Percentiles rank a stretch among this genome's conserved stretches.
phyloP scores from a whole-genome alignment of 2,888 invertebrate genomes.

The Troides helena region DNA sequence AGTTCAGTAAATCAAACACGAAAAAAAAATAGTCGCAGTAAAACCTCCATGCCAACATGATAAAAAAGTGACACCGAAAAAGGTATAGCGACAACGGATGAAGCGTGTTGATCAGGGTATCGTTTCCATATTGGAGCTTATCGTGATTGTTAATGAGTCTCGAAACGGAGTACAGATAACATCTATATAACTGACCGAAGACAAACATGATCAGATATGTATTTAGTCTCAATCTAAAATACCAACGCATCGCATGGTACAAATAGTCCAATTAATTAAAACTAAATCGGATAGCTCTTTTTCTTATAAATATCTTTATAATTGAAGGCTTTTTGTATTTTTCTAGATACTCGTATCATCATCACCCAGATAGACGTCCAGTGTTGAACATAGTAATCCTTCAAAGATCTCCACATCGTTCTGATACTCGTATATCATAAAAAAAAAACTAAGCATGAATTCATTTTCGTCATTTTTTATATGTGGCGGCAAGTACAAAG shows the following conservation, averaged over 20 bases:
- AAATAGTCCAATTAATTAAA: slow-evolving; percentile 24
- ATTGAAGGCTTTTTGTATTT: not conserved
- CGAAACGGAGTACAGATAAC: slow-evolving; percentile 17
- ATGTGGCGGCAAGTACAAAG: no score
- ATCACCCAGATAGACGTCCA: no score
- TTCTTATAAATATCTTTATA: not conserved
- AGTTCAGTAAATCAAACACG: slow-evolving; percentile 1
- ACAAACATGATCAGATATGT: slow-evolving; percentile 17
- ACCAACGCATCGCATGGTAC: slow-evolving; percentile 15
- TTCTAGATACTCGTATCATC: no score
- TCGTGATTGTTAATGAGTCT: slow-evolving; percentile 26
- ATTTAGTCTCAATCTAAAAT: slow-evolving; percentile 23
- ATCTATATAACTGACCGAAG: slow-evolving; percentile 16
- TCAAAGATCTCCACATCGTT: no score
- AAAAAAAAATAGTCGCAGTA: slow-evolving; percentile 14
- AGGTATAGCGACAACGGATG: slow-evolving; percentile 7
- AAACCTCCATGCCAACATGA: slow-evolving; percentile 4
- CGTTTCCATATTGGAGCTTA: slow-evolving; percentile 26
- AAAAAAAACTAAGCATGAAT: no score
- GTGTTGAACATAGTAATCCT: no score
- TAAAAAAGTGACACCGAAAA: slow-evolving; percentile 19
- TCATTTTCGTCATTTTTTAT: not conserved
- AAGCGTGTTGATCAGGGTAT: slow-evolving; percentile 20
- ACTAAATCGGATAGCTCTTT: not conserved
- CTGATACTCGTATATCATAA: no score